A percentile compares a stretch with the other conserved stretches of the same genome.
Conservation (phyloP, 2,888 invertebrate genomes). For the Melikaiella ostensackeni region DNA sequence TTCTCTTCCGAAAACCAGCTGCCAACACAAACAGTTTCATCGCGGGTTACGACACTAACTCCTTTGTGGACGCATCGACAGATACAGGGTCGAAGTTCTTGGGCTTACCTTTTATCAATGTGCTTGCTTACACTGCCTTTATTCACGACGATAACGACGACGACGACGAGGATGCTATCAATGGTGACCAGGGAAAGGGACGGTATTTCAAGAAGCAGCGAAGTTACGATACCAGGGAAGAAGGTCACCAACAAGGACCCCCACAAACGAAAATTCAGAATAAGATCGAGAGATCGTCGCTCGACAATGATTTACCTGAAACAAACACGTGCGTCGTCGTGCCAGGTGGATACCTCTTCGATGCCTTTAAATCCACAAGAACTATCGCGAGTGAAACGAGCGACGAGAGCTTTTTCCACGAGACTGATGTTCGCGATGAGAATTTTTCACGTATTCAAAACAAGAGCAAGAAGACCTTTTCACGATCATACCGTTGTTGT, state of each 20-base stretch:
- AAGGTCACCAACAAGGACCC: not conserved
- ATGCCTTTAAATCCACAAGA: conserved; percentile 24
- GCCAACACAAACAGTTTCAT: not conserved
- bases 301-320: conserved; percentile 31
- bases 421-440: conserved; percentile 40
- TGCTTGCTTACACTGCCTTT: conserved; percentile 69
- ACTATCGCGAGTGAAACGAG: conserved; percentile 32
- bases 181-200: conserved; percentile 3
- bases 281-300: not conserved
- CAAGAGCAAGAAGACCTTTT: conserved; percentile 24
- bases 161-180: conserved; percentile 44
- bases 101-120: conserved; percentile 55
- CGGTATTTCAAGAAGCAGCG: conserved; percentile 4
- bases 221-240: not conserved
- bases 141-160: conserved; percentile 52
- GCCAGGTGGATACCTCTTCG: conserved; percentile 29
- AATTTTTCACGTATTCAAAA: conserved; percentile 31
- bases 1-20: conserved; percentile 16
- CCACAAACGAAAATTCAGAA: conserved; percentile 7
- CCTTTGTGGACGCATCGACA: conserved; percentile 19
- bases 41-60: conserved; percentile 1
- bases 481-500: conserved; percentile 17
- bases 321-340: conserved; percentile 35
- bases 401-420: conserved; percentile 32
- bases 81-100: conserved; percentile 14